Evolutionary conservation across 2,888 invertebrate genomes (phyloP).

Genomic region (Creontiades dilutus): DNA sequence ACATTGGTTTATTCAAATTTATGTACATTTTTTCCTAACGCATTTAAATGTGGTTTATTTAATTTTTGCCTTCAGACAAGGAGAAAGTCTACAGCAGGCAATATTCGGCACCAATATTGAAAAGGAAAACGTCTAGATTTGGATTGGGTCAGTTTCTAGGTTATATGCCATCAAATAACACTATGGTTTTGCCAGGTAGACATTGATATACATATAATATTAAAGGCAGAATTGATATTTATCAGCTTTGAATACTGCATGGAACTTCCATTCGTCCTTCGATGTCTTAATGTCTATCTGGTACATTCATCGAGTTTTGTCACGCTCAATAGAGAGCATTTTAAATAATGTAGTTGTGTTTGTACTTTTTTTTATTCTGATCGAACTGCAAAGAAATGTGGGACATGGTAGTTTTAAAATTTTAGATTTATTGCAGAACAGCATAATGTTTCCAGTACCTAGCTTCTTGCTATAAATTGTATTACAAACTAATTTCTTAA

Average conservation of each 20-base stretch:
- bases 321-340: not conserved
- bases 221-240: conserved; percentile 38
- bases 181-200: conserved; percentile 81
- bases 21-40: conserved; percentile 39
- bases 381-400: not conserved
- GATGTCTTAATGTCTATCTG: conserved; percentile 60
- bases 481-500: too few relatives aligned
- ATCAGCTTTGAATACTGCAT: conserved; percentile 61
- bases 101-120: conserved; percentile 96
- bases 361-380: not conserved
- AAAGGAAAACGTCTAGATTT: conserved; percentile 94
- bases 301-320: conserved; percentile 21
- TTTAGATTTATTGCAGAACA: not conserved
- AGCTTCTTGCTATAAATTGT: too few relatives aligned
- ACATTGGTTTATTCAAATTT: conserved; percentile 22
- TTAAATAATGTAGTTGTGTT: conserved; percentile 8
- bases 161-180: conserved; percentile 81
- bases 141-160: conserved; percentile 91
- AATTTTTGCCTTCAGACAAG: conserved; percentile 82
- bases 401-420: not conserved
- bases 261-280: not conserved
- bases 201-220: conserved; percentile 67
- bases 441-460: not conserved
- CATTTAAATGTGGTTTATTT: conserved; percentile 68
- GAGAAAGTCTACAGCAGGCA: conserved; percentile 94